Conservation (phyloP, 35 echinoderm and acorn worm genomes). For the Chiridota heheva region DNA sequence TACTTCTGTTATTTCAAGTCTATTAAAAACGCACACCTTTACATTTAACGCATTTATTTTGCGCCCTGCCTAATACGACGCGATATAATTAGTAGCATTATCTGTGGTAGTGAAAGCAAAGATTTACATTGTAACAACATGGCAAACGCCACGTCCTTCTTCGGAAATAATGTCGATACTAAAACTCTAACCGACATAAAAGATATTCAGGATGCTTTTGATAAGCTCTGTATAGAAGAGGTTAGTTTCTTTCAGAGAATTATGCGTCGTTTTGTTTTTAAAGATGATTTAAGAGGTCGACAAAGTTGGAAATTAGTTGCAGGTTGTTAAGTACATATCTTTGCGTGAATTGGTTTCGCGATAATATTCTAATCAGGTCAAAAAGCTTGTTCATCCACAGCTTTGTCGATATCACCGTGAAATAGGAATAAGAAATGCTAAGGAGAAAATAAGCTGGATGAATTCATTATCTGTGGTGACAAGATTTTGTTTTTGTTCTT, state of each 20-base stretch:
- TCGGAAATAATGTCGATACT: constrained; percentile 17
- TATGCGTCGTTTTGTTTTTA: not conserved
- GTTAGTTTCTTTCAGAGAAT: constrained; percentile 16
- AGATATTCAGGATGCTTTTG: constrained; percentile 80
- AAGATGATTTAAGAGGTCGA: not conserved
- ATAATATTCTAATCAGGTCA: not conserved
- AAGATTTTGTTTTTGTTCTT: too few species aligned
- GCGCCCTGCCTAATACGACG: too few species aligned
- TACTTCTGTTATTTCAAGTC: too few species aligned
- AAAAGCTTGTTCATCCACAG: not conserved
- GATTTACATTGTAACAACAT: too few species aligned
- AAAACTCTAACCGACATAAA: constrained; percentile 85
- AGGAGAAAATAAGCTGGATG: too few species aligned
- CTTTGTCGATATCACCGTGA: too few species aligned
- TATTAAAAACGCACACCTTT: too few species aligned
- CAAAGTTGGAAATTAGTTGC: not conserved
- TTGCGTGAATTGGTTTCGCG: not conserved
- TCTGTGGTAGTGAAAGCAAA: too few species aligned
- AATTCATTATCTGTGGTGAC: too few species aligned
- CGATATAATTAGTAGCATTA: too few species aligned
- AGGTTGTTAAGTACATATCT: not conserved
- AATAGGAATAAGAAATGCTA: too few species aligned
- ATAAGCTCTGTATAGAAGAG: constrained; percentile 76
- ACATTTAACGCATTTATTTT: too few species aligned
- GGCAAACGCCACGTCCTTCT: constrained; percentile 92